Evolutionary conservation across 2,113 vertebrate species (phyloP).

Genomic region (Vidua macroura): DNA sequence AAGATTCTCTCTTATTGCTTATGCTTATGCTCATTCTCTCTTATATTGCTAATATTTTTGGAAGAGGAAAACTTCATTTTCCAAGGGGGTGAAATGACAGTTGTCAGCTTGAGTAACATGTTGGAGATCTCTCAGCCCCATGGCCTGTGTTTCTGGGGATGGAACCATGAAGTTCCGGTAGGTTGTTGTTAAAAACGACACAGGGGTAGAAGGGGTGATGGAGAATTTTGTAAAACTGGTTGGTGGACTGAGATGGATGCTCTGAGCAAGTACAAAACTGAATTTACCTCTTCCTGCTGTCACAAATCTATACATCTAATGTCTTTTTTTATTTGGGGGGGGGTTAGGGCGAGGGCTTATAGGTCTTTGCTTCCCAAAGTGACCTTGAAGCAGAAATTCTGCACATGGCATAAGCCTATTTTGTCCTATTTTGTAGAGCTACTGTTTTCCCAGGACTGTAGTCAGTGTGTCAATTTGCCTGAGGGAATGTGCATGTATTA

Average conservation of each 20-base stretch:
- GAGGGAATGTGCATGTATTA: not conserved
- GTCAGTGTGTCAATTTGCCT: not conserved
- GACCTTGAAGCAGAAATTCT: not conserved
- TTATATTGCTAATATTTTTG: not conserved
- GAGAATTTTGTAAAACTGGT: not conserved
- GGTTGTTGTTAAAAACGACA: not conserved
- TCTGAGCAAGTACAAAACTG: not conserved
- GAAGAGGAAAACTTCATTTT: not conserved
- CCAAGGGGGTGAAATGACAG: not conserved
- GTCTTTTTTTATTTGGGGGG: not conserved
- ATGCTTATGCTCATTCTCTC: not conserved
- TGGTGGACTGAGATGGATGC: not conserved
- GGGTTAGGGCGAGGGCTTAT: no score
- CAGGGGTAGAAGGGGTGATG: fast-evolving
- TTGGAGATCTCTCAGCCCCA: not conserved
- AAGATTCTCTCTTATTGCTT: not conserved
- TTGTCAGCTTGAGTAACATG: not conserved
- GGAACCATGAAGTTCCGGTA: not conserved
- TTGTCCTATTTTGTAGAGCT: not conserved
- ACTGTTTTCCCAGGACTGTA: not conserved
- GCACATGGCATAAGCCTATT: not conserved
- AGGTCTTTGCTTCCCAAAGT: not conserved
- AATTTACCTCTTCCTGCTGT: not conserved
- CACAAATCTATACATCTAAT: not conserved
- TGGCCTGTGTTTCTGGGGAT: not conserved